Conservation (phyloP, 2,113 vertebrate genomes). For the Siniperca knerii region DNA sequence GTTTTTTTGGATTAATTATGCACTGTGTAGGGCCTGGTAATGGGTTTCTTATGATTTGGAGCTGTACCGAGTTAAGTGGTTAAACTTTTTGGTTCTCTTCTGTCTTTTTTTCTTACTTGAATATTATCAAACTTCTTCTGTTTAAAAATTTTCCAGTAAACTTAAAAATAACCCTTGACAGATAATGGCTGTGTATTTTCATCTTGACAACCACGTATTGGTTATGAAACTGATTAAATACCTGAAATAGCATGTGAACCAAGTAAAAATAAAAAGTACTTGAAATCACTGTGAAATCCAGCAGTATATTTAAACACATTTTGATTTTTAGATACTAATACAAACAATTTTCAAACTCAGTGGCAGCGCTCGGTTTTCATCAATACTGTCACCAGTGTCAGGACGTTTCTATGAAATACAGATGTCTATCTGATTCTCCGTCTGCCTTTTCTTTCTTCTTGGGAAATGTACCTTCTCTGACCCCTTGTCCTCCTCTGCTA, state of each 20-base stretch:
- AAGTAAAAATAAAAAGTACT: background rate
- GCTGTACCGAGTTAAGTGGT: constrained; percentile 7
- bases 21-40: constrained; percentile 43
- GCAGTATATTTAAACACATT: background rate
- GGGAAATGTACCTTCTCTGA: background rate
- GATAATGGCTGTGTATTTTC: background rate
- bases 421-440: background rate
- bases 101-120: background rate
- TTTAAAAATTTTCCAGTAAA: background rate
- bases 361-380: background rate
- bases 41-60: constrained; percentile 42
- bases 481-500: background rate
- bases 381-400: background rate
- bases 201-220: background rate
- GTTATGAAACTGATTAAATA: background rate
- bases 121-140: background rate
- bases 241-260: background rate
- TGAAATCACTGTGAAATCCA: background rate
- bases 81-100: background rate
- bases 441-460: background rate
- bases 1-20: constrained; percentile 57
- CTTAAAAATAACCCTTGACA: background rate
- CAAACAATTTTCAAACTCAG: background rate
- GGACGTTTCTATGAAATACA: background rate
- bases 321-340: background rate